These are phyloP conservation scores for Sarcophaga subvicina DNA, from an alignment of 2,888 invertebrate species.

Conservation along the genomic window DNA sequence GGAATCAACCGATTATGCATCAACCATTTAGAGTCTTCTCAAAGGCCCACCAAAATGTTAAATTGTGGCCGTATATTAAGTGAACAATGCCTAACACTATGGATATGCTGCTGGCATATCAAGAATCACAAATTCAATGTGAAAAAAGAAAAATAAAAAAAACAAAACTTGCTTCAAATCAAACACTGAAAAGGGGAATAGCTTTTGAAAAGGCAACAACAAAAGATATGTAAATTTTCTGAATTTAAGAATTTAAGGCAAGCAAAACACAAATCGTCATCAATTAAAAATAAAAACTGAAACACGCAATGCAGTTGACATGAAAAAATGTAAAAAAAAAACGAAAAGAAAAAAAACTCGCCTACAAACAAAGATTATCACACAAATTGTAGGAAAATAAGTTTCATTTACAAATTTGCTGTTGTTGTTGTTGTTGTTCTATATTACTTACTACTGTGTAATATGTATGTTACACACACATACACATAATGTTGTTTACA, in stretches of 20 bases:
- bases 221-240: not conserved
- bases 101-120: no score
- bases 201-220: not conserved
- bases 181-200: constrained; percentile 1
- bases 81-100: no score
- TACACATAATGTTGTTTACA: constrained; percentile 32
- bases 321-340: constrained; percentile 26
- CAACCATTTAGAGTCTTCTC: no score
- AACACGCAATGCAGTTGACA: constrained; percentile 46
- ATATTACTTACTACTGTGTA: constrained; percentile 36
- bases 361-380: constrained; percentile 11
- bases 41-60: no score
- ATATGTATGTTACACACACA: constrained; percentile 32
- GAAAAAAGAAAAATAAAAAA: no score
- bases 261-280: constrained; percentile 42
- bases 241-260: no score
- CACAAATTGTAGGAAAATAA: constrained; percentile 4
- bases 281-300: constrained; percentile 58
- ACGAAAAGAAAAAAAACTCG: not conserved
- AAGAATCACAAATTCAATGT: no score
- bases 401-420: constrained; percentile 3
- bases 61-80: no score
- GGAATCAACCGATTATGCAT: no score
- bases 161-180: no score
- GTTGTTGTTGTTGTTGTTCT: constrained; percentile 2